Evolutionary conservation across 2,888 invertebrate genomes (phyloP).

Genomic region (Epistrophe grossulariae): DNA sequence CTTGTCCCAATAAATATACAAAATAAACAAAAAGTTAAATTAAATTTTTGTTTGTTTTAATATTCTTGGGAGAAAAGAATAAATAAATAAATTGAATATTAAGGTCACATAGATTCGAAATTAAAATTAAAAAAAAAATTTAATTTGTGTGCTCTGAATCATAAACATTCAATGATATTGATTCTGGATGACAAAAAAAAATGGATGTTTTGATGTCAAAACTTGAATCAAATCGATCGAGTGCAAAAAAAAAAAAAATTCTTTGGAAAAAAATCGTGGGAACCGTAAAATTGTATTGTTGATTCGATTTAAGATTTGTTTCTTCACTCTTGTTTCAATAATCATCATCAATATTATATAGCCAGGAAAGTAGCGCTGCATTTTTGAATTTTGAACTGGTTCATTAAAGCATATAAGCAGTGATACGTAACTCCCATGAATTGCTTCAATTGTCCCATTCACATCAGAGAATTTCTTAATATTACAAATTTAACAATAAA

Average conservation of each 20-base stretch:
- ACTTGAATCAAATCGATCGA: background rate
- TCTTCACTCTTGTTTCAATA: background rate
- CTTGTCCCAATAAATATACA: slow-evolving; percentile 3
- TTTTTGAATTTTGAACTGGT: no score
- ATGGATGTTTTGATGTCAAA: slow-evolving; percentile 31
- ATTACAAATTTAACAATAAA: no score
- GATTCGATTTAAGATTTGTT: slow-evolving; percentile 16
- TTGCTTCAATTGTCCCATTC: no score
- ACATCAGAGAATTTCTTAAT: no score
- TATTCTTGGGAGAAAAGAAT: slow-evolving; percentile 23
- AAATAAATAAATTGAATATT: slow-evolving; percentile 49
- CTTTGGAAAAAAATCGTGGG: slow-evolving; percentile 56
- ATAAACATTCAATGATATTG: slow-evolving; percentile 50
- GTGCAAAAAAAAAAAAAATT: slow-evolving; percentile 11
- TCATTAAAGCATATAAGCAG: no score
- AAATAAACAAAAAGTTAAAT: background rate
- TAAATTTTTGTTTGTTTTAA: slow-evolving; percentile 19
- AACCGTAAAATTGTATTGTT: slow-evolving; percentile 26
- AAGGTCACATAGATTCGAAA: slow-evolving; percentile 60
- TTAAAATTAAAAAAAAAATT: slow-evolving; percentile 5
- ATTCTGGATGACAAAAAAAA: slow-evolving; percentile 2
- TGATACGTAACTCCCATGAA: no score
- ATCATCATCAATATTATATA: background rate
- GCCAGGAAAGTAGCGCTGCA: no score
- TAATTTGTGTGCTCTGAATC: slow-evolving; percentile 32